Conservation (phyloP, 2,888 invertebrate genomes). For the Hybos culiciformis region DNA sequence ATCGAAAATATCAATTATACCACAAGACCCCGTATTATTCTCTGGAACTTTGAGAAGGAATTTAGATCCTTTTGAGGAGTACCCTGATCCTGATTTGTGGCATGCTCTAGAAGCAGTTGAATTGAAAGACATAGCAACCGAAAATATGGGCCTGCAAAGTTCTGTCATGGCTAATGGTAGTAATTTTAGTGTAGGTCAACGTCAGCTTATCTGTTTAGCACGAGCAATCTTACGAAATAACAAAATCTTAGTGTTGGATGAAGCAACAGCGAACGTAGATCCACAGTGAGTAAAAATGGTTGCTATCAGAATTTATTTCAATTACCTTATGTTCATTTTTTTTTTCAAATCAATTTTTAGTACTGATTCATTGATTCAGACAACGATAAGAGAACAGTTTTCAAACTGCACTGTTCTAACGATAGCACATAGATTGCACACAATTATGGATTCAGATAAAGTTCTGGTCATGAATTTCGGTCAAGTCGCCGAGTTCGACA, state of each 20-base stretch:
- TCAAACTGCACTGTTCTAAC: conserved; percentile 67
- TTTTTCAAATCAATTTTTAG: conserved; percentile 9
- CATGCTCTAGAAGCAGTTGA: conserved; percentile 58
- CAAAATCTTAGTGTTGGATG: conserved; percentile 57
- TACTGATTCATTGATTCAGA: conserved; percentile 66
- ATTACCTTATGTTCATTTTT: background rate
- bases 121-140: conserved; percentile 39
- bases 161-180: conserved; percentile 43
- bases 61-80: conserved; percentile 61
- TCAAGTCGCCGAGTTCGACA: conserved; percentile 49
- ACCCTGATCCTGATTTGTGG: conserved; percentile 55
- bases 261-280: conserved; percentile 52
- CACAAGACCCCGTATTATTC: conserved; percentile 40
- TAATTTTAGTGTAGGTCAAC: conserved; percentile 49
- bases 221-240: conserved; percentile 67
- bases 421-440: conserved; percentile 76
- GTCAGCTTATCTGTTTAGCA: conserved; percentile 65
- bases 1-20: conserved; percentile 48
- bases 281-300: conserved; percentile 34
- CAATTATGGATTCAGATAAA: conserved; percentile 76
- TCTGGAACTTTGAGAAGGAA: conserved; percentile 45
- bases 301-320: background rate
- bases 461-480: conserved; percentile 72
- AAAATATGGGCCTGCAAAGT: conserved; percentile 39
- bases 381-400: conserved; percentile 60